Evolutionary conservation across 2,113 vertebrate species (phyloP).

Genomic region (Paraplagusia blochii): DNA sequence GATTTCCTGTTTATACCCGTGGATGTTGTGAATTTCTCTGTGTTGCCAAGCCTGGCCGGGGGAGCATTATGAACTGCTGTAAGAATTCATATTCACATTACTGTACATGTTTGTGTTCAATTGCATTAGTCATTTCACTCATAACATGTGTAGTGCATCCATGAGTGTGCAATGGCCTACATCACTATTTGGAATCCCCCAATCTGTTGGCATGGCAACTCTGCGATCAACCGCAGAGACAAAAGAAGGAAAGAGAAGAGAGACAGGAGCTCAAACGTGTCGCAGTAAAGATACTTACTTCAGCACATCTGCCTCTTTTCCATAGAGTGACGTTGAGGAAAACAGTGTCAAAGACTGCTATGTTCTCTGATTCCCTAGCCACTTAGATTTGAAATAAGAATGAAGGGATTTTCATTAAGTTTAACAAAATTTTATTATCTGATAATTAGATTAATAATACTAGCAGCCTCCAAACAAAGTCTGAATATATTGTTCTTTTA

Average conservation of each 20-base stretch:
- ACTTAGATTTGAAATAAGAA: neutral
- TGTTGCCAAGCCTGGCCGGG: too few relatives aligned
- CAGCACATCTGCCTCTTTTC: neutral
- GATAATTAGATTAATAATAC: too few relatives aligned
- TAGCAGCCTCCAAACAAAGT: too few relatives aligned
- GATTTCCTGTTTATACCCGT: too few relatives aligned
- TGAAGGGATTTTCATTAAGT: too few relatives aligned
- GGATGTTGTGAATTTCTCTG: too few relatives aligned
- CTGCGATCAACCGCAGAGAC: slow-evolving; percentile 36
- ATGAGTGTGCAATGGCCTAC: slow-evolving; percentile 16
- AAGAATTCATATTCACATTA: neutral
- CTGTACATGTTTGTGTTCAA: too few relatives aligned
- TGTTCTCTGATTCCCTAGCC: neutral
- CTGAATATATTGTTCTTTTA: too few relatives aligned
- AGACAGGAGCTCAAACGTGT: slow-evolving; percentile 24
- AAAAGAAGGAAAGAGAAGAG: slow-evolving; percentile 25
- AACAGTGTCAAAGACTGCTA: neutral
- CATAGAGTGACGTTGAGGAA: slow-evolving; percentile 5
- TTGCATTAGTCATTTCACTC: too few relatives aligned
- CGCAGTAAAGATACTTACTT: slow-evolving; percentile 30
- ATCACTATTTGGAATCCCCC: slow-evolving; percentile 51
- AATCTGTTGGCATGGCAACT: slow-evolving; percentile 66
- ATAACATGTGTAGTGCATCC: neutral
- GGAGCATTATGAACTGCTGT: too few relatives aligned
- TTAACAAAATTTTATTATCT: too few relatives aligned